Base-by-base conservation (phyloP, 2,113 vertebrate genomes). In the Lepidothrix coronata region DNA sequence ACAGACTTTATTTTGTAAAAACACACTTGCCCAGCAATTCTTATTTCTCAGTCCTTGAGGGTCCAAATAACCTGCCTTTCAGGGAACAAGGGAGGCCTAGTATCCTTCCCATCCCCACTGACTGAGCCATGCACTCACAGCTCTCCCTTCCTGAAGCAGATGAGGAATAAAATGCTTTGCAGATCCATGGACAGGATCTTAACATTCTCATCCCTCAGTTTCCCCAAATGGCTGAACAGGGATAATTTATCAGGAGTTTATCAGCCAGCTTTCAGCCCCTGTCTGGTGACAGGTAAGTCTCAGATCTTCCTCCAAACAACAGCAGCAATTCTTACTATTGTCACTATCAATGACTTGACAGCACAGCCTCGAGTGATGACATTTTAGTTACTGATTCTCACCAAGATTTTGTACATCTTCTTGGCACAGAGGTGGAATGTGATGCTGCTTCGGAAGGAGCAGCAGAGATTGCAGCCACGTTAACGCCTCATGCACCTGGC, bases 321-420 rank as follows among this genome's bases (percentile, higher is more conserved):
- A 3, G 61, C 5, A 87, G 80, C 22, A 92, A 74, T 70, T 81
- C 84, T 20, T 85, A 71, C 46, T 33, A 7, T 39, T 87, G 87
- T 84, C 77, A 71, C 73, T 67, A 37, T 13, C 85, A 84, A 63
- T 14, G 46, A 94, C 92, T 11, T 86, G 89, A 94, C 83, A 96
- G 91, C 84, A 91, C 68, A 81, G 96, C 95, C 84, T 78, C 66
- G 24, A 88, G 95, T 78, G 84, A 75, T 14, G 55, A 81, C 73
- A 61, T 74, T 35, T 91, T 8, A 87, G 84, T 51, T 84, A 3
- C 80, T 77, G 87, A 77, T 87, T 81, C 84, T 84, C 89, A 62
- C 80, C 46, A 62, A 73, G 87, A 93, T 91, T 78, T 59, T 8
- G 4, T 66, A 8, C 67, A 62, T 61, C 63, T 52, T 6, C 61